Base-by-base conservation (phyloP, 2,797 vertebrate genomes). In the Forpus xanthops region DNA sequence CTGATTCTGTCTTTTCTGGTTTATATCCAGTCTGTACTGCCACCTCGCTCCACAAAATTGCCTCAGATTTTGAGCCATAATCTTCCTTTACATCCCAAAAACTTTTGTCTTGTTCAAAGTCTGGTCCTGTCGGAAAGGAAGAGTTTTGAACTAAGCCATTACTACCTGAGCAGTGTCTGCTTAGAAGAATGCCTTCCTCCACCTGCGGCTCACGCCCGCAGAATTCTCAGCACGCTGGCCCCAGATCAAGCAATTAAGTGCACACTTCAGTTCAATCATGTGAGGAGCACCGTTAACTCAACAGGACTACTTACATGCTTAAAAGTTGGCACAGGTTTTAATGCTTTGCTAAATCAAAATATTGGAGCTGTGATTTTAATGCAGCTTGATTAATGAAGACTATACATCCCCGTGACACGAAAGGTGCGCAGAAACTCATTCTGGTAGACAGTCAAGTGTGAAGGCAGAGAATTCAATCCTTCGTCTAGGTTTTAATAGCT, bases 91-190 rank as follows among this genome's bases (percentile, higher is more conserved):
- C 24, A 67, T 35, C 42, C 0, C 4, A 85, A 72, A 53, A 77
- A 92, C 89, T 50, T 88, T 85, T 61, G 37, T 27, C 42, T 83
- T 79, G 81, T 90, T 96, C 65, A 83, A 89, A 81, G 71, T 94
- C 96, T 73, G 25, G 12, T 44, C 82, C 37, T 77, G 58, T 74
- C 8, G 3, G 56, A 86, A 93, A 93, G 83, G 37, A 49, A 81
- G 90, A 87, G 33, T 95, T 95, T 94, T 93, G 87, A 89, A 89
- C 31, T 78, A 90, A 96, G 61, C 68, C 61, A 86, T 70, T 87
- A 86, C 31, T 44, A 39, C 24, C 60, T 84, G 41, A 95, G 86
- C 1, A 0, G 33, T 33, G 71, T 49, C 87, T 90, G 87, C 52
- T 90, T 81, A 56, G 80, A 60, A 56, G 45, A 55, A 45, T 4